Base-by-base conservation (phyloP, 2,888 invertebrate genomes). In the Eupithecia abbreviata region DNA sequence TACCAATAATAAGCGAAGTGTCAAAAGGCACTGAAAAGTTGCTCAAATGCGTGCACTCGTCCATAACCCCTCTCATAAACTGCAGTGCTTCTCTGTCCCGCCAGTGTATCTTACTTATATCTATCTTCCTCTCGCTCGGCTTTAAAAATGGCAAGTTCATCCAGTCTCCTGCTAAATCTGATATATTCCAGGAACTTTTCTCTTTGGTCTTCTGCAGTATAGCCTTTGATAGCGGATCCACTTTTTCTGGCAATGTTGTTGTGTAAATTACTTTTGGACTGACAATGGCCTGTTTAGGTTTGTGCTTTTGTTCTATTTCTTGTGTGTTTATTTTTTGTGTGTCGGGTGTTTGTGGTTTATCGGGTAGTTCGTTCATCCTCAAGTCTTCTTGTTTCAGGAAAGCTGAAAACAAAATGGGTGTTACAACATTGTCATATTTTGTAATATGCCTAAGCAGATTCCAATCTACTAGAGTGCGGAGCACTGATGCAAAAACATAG, bases 21-120 rank as follows among this genome's bases (percentile, higher is more conserved):
- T 99, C 99, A 72, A 97, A 97, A 0, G 98, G 98, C 18, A 97
- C 95, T 3, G 98, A 97, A 88, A 99, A 99, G 92, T 99, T 99
- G 82, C 97, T 98, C 65, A 99, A 95, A 93, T 99, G 99, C 0
- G 99, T 99, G 90, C 99, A 99, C 91, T 99, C 99, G 88, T 99
- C 99, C 99, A 99, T 99, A 83, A 99, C 97, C 0, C 99, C 99
- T 71, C 98, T 95, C 99, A 99, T 99, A 88, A 99, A 99, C 92
- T 98, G 97, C 74, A 98, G 85, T 0, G 98, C 98, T 91, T 98
- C 98, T 84, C 96, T 96, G 89, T 97, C 97, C 82, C 97, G 96
- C 96, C 96, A 96, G 83, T 97, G 97, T 74, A 96, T 96, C 87
- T 96, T 96, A 73, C 91, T 93, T 85, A 96, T 96, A 84, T 96